These are phyloP conservation scores for Carcinoscorpius rotundicauda DNA, from an alignment of 1,140 invertebrate species.

Conservation along the genomic window DNA sequence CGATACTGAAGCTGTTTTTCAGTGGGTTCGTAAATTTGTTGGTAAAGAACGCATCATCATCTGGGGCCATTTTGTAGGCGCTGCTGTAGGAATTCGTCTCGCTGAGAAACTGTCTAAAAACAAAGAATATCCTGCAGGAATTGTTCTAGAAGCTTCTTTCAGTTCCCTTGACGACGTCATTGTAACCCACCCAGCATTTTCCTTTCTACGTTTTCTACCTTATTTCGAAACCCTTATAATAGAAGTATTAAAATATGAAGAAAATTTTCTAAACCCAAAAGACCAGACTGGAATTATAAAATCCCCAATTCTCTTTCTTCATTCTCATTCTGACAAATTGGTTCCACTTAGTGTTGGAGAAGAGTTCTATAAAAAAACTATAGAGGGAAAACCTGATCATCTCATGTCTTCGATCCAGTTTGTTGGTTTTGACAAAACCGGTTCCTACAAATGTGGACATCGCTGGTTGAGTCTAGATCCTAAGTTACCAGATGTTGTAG, in stretches of 20 bases:
- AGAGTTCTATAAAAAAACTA: constrained; percentile 41
- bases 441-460: constrained; percentile 15
- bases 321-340: constrained; percentile 73
- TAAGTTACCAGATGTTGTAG: constrained; percentile 14
- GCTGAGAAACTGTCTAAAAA: constrained; percentile 21
- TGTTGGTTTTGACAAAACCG: no score
- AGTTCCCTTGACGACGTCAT: constrained; percentile 73
- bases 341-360: constrained; percentile 60
- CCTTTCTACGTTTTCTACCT: constrained; percentile 43
- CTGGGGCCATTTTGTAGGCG: constrained; percentile 22
- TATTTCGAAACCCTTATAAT: constrained; percentile 57
- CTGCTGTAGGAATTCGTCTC: constrained; percentile 8
- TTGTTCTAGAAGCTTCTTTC: constrained; percentile 77
- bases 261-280: constrained; percentile 18
- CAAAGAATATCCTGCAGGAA: constrained; percentile 41
- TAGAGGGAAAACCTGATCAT: not conserved
- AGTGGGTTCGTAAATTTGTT: constrained; percentile 5
- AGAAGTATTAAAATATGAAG: constrained; percentile 46
- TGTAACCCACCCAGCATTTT: constrained; percentile 55
- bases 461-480: constrained; percentile 12
- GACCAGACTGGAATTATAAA: constrained; percentile 38
- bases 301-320: constrained; percentile 66
- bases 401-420: not conserved
- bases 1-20: constrained; percentile 10
- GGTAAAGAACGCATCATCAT: not conserved